Evolutionary conservation across 2,888 invertebrate species (phyloP), one percentile per base, ranked within the genome.

Genomic region (Neoitamus cyanurus): DNA sequence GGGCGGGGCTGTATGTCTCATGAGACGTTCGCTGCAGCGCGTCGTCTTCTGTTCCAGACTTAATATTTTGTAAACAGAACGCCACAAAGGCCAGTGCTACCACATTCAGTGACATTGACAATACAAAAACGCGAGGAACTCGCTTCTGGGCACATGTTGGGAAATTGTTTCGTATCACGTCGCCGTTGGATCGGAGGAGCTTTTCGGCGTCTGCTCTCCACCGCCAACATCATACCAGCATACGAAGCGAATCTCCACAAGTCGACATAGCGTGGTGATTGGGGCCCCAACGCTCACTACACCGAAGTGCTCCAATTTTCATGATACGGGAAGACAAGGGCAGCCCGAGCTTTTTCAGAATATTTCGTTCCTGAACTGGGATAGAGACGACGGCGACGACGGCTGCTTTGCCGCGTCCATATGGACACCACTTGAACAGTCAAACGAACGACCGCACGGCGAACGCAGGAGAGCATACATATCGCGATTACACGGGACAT

Each of bases 341-440:
- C 13, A 31, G 58, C 15, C 30, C 1, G 31, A 70, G 78, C 78
- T 78, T 48, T 78, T 78, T 78, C n/a, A 48, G 48, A 58, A 31
- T 31, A 78, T 77, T 77, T 3, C 48, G 46, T 78, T 78, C 46
- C 58, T 78, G 58, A 58, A 78, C 48, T 78, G 31, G 48, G 58
- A 78, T 78, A n/a, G 42, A 78, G 48, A 30, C 70, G 31, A 13
- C 20, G 4, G n/a, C 70, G 5, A 7, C 25, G 15, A 42, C 42
- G 42, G 30, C n/a, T 70, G n/a, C 70, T 31, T n/a, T n/a, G 7
- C 70, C 70, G 31, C 6, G 30, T 70, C 70, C 30, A 15, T 70
- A n/a, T 15, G 70, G 70, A 34, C 28, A 3, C 13, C n/a, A 15
- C 42, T 42, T 42, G 42, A 42, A 42, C 42, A 34, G 70, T 70